Evolutionary conservation across 2,888 invertebrate genomes (phyloP).

Genomic region (Nemurella pictetii): DNA sequence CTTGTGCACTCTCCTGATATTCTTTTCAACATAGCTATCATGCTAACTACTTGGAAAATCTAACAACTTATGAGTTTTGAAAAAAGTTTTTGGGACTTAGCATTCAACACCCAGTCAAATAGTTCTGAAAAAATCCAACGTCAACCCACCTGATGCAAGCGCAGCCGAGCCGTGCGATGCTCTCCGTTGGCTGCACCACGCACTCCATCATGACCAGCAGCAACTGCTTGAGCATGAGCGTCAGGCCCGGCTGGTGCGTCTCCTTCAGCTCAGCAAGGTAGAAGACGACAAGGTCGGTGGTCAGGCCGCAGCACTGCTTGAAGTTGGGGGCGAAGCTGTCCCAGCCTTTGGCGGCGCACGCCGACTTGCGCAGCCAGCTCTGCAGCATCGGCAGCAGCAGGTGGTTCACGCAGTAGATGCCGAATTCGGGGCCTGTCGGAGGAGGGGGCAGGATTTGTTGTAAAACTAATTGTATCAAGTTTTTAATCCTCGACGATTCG

Average conservation of each 20-base stretch:
- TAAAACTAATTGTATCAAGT: no score
- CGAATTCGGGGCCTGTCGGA: conserved; percentile 78
- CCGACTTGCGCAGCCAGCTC: conserved; percentile 79
- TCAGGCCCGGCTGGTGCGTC: conserved; percentile 55
- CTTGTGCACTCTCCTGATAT: no score
- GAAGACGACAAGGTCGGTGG: conserved; percentile 87
- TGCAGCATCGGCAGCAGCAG: conserved; percentile 89
- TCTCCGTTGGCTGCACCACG: conserved; percentile 85
- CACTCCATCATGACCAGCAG: conserved; percentile 87
- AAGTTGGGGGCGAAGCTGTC: conserved; percentile 84
- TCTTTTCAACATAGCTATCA: no score
- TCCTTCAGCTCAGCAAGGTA: conserved; percentile 77
- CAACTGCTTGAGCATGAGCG: conserved; percentile 82
- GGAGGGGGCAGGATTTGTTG: no score
- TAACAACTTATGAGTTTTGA: no score
- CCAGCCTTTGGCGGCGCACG: conserved; percentile 67
- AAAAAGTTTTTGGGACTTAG: no score
- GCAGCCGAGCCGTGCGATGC: conserved; percentile 87
- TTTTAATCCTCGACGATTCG: background rate
- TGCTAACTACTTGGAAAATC: no score
- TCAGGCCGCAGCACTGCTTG: conserved; percentile 92
- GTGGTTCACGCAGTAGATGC: conserved; percentile 90
- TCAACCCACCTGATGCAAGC: conserved; percentile 73
- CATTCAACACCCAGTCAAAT: no score
- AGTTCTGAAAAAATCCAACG: no score